A percentile compares a stretch with the other conserved stretches of the same genome.
Evolutionary conservation across 2,888 invertebrate species (phyloP).

Genomic region (Macaria liturata): DNA sequence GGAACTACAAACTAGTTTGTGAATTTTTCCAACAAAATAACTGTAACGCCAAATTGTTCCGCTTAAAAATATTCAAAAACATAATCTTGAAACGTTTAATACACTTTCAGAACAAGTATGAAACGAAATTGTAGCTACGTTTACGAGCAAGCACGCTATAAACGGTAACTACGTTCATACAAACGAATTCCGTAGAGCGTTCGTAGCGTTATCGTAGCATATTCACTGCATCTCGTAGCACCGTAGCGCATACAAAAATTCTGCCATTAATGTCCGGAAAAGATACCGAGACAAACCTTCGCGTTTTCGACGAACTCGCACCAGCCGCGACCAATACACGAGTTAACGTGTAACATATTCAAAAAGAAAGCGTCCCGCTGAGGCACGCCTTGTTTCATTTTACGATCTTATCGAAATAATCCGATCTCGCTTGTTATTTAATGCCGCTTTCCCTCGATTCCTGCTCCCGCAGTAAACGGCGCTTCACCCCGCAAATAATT

Average conservation of each 20-base stretch:
- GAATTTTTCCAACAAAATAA: too few relatives aligned
- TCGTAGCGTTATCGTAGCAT: constrained; percentile 28
- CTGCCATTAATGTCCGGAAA: constrained; percentile 23
- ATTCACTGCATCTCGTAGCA: constrained; percentile 24
- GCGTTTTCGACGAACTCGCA: constrained; percentile 53
- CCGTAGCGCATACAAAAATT: constrained; percentile 20
- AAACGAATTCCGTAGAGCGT: constrained; percentile 22
- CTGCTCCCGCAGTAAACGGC: constrained; percentile 56
- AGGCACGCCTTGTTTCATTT: constrained; percentile 79
- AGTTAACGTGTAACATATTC: constrained; percentile 67
- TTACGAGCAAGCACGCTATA: constrained; percentile 12
- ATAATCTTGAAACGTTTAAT: too few relatives aligned
- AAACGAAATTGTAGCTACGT: constrained; percentile 5
- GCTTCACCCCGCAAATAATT: constrained; percentile 49
- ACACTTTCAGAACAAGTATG: constrained; percentile 3
- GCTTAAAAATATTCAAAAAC: too few relatives aligned
- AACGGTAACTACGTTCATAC: constrained; percentile 8
- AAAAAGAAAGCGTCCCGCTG: constrained; percentile 70
- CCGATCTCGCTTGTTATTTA: constrained; percentile 81
- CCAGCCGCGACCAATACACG: constrained; percentile 49
- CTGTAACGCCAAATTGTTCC: too few relatives aligned
- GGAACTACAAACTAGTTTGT: too few relatives aligned
- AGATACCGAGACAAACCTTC: constrained; percentile 54
- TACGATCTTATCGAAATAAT: constrained; percentile 83
- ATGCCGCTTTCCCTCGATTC: constrained; percentile 73